Evolutionary conservation across 2,797 vertebrate species (phyloP), one percentile per base, ranked within the genome.

Genomic region (Erethizon dorsatum): DNA sequence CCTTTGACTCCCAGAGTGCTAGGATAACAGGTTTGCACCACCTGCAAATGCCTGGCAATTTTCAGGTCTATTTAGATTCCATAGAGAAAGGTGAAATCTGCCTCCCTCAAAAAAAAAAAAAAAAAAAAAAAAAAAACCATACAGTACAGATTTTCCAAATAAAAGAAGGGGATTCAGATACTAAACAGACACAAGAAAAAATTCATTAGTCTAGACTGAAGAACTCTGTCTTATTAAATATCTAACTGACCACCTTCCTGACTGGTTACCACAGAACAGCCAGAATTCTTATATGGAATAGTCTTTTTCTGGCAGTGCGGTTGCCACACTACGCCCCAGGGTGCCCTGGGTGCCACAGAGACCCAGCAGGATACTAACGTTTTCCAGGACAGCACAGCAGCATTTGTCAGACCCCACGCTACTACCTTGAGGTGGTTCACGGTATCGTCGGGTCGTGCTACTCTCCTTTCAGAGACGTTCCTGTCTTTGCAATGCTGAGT

Each of bases 341-440:
- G 31, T 50, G 12, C 4, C n/a, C 4, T 9, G 45, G 24, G 54
- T 18, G 12, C 50, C 67, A 33, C 47, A 83, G 50, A 79, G 79
- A 75, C 28, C 14, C 4, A 73, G 52, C 4, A 65, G 4, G 45
- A 13, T 41, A 69, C 47, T 87, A 4, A 54, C 45, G 52, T 5
- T 28, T 50, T 14, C 2, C 14, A 92, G 65, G 41, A 45, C 26
- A 59, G 24, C 52, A 41, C 31, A 50, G 63, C 5, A 33, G 4
- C n/a, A 31, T 65, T 31, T 90, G 4, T 45, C 54, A 26, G 63
- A 22, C 1, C 41, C 15, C 20, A 79, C 0, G 8, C 24, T 28
- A 33, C 33, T 50, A 22, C 12, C 10, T 56, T 0, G 0, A 63
- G 12, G 41, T 78, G 41, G 26, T 45, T 83, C 6, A 6, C n/a